A percentile compares a stretch with the other conserved stretches of the same genome.
Conservation (phyloP, 2,113 vertebrate genomes). For the Chaetura pelagica region DNA sequence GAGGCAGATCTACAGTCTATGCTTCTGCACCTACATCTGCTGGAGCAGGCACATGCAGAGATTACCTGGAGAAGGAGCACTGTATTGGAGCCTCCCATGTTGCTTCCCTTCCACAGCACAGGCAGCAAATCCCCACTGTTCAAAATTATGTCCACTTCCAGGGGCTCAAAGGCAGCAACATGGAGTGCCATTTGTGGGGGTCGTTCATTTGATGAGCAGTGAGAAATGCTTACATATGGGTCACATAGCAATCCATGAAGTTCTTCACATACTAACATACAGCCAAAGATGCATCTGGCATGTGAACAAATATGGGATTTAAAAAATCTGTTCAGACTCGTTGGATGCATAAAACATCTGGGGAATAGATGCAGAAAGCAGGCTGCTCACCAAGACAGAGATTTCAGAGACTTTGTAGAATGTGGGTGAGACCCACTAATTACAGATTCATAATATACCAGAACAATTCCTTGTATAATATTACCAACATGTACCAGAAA, state of each 20-base stretch:
- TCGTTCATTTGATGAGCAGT: not conserved
- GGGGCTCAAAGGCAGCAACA: not conserved
- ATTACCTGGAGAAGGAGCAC: not conserved
- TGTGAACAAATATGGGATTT: not conserved
- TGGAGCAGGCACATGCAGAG: not conserved
- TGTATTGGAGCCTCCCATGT: fast-evolving
- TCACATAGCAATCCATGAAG: not conserved
- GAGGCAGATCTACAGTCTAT: not conserved
- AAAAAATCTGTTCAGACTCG: not conserved
- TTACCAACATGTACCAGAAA: not conserved
- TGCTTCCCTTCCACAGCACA: not conserved
- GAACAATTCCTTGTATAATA: not conserved
- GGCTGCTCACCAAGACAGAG: not conserved
- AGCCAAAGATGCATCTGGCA: not conserved
- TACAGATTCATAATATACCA: not conserved
- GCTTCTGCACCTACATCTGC: not conserved
- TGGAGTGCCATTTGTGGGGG: not conserved
- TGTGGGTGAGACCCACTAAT: not conserved
- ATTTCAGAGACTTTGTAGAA: not conserved
- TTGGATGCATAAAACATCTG: not conserved
- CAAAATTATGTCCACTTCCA: not conserved
- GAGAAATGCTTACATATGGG: not conserved
- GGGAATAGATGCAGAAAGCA: not conserved
- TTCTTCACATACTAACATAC: not conserved
- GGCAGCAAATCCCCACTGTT: not conserved